Percentiles rank a stretch among this genome's conserved stretches.
Conservation (phyloP, 2,888 invertebrate genomes). For the Augochlorella aurata region DNA sequence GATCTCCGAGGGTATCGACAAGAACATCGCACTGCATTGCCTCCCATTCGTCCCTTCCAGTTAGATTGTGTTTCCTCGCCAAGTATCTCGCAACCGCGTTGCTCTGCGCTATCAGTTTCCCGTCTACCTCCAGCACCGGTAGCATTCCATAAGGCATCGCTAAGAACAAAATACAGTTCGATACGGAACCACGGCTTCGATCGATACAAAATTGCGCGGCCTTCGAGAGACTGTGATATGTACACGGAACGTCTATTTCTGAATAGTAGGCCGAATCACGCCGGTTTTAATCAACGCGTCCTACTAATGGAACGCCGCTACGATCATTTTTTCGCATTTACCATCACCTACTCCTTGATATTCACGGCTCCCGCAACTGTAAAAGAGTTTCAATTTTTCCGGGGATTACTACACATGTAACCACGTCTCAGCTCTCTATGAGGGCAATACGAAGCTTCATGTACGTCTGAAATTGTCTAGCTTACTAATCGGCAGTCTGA, state of each 20-base stretch:
- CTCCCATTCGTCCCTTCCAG: slow-evolving; percentile 84
- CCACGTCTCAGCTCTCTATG: too few species aligned
- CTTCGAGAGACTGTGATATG: background rate
- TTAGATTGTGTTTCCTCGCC: slow-evolving; percentile 83
- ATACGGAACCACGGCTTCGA: slow-evolving; percentile 13
- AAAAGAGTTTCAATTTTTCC: background rate
- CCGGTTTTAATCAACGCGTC: slow-evolving; percentile 33
- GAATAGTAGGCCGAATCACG: slow-evolving; percentile 15
- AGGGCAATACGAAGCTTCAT: too few species aligned
- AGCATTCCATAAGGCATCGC: slow-evolving; percentile 84
- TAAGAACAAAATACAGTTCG: slow-evolving; percentile 65
- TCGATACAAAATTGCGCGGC: slow-evolving; percentile 33
- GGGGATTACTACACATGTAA: background rate
- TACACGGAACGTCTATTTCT: background rate
- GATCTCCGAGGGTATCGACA: slow-evolving; percentile 84
- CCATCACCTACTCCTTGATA: background rate
- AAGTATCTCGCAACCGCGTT: slow-evolving; percentile 84
- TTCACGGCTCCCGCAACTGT: background rate
- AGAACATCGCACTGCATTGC: slow-evolving; percentile 84
- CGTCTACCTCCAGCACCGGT: slow-evolving; percentile 85
- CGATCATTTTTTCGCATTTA: background rate
- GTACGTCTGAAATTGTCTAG: too few species aligned
- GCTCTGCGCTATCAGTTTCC: slow-evolving; percentile 84
- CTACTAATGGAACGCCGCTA: slow-evolving; percentile 10
- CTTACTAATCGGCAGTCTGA: too few species aligned